Evolutionary conservation across 2,888 invertebrate genomes (phyloP), one percentile per base, ranked within the genome.

Genomic region (Erannis defoliaria): DNA sequence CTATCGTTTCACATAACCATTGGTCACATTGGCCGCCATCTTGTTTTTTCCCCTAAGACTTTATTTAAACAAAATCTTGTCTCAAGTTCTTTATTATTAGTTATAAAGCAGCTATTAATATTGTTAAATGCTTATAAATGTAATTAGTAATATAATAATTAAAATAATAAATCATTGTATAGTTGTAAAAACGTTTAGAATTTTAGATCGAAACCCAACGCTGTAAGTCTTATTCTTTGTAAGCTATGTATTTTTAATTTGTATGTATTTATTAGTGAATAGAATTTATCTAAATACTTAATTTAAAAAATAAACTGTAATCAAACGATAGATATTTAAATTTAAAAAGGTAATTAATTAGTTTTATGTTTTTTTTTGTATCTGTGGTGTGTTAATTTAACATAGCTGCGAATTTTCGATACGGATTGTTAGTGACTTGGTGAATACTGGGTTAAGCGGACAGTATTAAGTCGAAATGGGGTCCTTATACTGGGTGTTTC

Each of bases 111-210:
- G 57, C 50, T 58, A 29, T 45, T 16, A 16, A 18, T 53, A 48
- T 54, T 53, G 26, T 50, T 37, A 21, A 61, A 55, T 42, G 48
- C 46, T 57, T 45, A 57, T 61, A 53, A 55, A 46, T 62, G 45
- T 61, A 55, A 43, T 50, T 59, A 31, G 62, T 68, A 33, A 67
- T 64, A 23, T 40, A 29, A 72, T 70, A n/a, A n/a, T 70, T 31
- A 14, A 66, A 69, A 67, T 62, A 64, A 49, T 55, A 31, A 55
- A 62, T 66, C 56, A 42, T 57, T 72, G 68, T 69, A 70, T 69
- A 72, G 70, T 46, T 72, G 69, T 74, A 70, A 62, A 66, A 67
- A 60, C 66, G 62, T 57, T 23, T 26, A 26, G 8, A 19, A 45
- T n/a, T 31, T 16, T 49, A 42, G 12, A 53, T 53, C 37, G 29